Percentiles rank a stretch among this genome's conserved stretches.
Evolutionary conservation across 2,888 invertebrate species (phyloP).

Genomic region (Chirona hameri): DNA sequence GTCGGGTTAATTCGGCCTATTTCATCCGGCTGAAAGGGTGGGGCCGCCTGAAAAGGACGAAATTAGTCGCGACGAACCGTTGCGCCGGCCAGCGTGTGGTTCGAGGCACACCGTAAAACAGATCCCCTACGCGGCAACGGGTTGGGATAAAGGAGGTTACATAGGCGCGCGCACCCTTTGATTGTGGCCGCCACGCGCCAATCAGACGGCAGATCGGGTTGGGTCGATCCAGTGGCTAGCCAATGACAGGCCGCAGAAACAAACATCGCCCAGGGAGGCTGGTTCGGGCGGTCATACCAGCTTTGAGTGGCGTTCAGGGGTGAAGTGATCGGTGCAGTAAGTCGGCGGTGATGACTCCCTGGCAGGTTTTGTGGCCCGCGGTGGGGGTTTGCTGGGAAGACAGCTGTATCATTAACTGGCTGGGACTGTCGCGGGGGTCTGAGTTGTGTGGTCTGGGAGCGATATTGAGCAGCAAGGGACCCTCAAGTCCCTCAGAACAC

Average conservation of each 20-base stretch:
- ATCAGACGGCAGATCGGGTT: background rate
- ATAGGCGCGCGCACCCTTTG: background rate
- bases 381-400: too few relatives aligned
- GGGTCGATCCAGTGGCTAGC: background rate
- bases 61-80: background rate
- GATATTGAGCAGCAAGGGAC: too few relatives aligned
- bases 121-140: background rate
- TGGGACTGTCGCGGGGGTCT: too few relatives aligned
- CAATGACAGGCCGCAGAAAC: background rate
- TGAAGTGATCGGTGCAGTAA: too few relatives aligned
- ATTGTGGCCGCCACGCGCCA: conserved; percentile 1
- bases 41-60: background rate
- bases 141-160: background rate
- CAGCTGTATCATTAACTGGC: too few relatives aligned
- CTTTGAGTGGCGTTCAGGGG: too few relatives aligned
- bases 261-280: too few relatives aligned
- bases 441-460: too few relatives aligned
- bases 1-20: conserved; percentile 28
- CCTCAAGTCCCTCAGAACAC: too few relatives aligned
- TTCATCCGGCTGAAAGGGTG: conserved; percentile 24
- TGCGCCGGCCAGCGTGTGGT: background rate
- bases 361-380: too few relatives aligned
- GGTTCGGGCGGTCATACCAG: too few relatives aligned
- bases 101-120: background rate
- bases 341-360: too few relatives aligned